Evolutionary conservation across 2,888 invertebrate genomes (phyloP), one percentile per base, ranked within the genome.

Genomic region (Ectropis crepuscularia): DNA sequence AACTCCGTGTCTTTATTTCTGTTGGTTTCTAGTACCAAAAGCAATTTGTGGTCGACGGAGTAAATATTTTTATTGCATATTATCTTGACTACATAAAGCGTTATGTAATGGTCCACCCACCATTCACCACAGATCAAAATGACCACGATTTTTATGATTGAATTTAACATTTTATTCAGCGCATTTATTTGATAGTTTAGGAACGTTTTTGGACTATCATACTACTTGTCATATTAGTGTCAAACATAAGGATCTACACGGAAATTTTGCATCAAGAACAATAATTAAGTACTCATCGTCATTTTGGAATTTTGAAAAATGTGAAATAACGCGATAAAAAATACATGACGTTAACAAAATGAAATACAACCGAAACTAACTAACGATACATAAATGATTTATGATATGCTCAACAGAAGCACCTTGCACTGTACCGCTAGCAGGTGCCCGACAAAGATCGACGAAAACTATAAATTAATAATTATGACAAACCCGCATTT

Each of bases 401-500:
- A 89, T 86, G 69, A 79, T 68, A 57, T 70, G 63, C 69, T 50
- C 65, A 79, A 85, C 83, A 90, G 90, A 86, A 89, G 91, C 91
- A 90, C 87, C 88, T 89, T 89, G 85, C 85, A 70, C 72, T 71
- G 71, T 73, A 67, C 89, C 63, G 42, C 59, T 60, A 38, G 57
- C 64, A 90, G 89, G 88, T 89, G 91, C 87, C 59, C 64, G 62
- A 83, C 87, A 89, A 89, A 87, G 82, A 65, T 68, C 78, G 87
- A 82, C 83, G 87, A 90, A 86, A 88, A 82, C 87, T 79, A 92
- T 92, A 92, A 90, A 92, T 92, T 90, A 92, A 89, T 90, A 89
- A 92, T 92, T 92, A 90, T 92, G 89, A 91, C 88, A 90, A 88
- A 85, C 84, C 81, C 78, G 74, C 64, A 47, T 57, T 61, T 65